A percentile compares a stretch with the other conserved stretches of the same genome.
These are phyloP conservation scores for Coelogynopora nodosa DNA, from an alignment of 2,888 invertebrate species.

Conservation along the genomic window DNA sequence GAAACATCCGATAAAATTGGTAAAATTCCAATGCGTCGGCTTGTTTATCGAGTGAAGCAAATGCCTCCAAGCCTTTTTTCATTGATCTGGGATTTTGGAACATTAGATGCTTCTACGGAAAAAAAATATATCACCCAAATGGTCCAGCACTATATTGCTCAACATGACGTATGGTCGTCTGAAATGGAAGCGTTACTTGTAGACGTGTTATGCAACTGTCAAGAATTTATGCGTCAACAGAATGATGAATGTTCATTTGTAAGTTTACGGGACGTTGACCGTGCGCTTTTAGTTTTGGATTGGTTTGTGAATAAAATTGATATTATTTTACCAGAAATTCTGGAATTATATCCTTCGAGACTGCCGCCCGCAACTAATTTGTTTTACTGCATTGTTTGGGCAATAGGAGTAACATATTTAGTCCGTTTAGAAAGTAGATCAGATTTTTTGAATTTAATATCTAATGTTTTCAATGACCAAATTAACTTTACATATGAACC, in stretches of 20 bases:
- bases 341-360: background rate
- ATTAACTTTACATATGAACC: background rate
- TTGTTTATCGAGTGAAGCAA: conserved; percentile 16
- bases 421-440: conserved; percentile 1
- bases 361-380: background rate
- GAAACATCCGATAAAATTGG: conserved; percentile 7
- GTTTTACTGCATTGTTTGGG: conserved; percentile 16
- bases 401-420: conserved; percentile 4
- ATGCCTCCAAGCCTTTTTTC: background rate
- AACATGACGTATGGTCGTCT: background rate
- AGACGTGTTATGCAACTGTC: background rate
- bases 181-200: background rate
- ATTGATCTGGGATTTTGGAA: conserved; percentile 36
- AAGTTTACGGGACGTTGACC: conserved; percentile 15
- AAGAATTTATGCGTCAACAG: conserved; percentile 10
- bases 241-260: conserved; percentile 27
- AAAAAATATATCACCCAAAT: conserved; percentile 26
- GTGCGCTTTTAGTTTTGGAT: background rate
- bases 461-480: background rate
- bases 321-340: background rate
- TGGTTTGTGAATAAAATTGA: background rate
- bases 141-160: background rate
- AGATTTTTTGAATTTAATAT: background rate
- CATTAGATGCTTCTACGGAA: background rate
- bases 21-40: conserved; percentile 29